Evolutionary conservation across 35 echinoderm and acorn worm species (phyloP).

Genomic region (Strongylocentrotus purpuratus): DNA sequence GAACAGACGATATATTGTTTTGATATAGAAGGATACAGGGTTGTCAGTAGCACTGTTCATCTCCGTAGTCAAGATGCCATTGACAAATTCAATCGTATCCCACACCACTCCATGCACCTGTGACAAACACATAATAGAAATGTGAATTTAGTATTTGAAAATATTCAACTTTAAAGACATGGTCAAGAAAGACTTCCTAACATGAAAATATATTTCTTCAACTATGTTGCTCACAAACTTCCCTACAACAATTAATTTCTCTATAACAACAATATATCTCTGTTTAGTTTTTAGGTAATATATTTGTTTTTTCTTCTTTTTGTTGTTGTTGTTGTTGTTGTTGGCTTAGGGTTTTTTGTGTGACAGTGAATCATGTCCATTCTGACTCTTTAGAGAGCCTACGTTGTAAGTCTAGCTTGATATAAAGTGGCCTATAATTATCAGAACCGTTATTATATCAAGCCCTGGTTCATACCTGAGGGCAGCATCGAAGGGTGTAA

Average conservation of each 20-base stretch:
- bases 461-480: conserved; percentile 70
- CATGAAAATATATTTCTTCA: too few relatives aligned
- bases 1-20: neutral
- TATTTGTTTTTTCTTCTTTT: too few relatives aligned
- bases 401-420: too few relatives aligned
- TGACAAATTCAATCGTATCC: conserved; percentile 95
- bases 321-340: too few relatives aligned
- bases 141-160: neutral
- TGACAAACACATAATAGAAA: neutral
- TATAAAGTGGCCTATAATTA: too few relatives aligned
- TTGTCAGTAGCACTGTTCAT: conserved; percentile 99
- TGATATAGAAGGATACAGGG: conserved; percentile 83
- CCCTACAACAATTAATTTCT: too few relatives aligned
- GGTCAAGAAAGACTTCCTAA: neutral
- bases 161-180: neutral
- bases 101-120: conserved; percentile 93
- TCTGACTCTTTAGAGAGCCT: too few relatives aligned
- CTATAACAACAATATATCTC: too few relatives aligned
- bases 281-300: too few relatives aligned
- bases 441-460: neutral
- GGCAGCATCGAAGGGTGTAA: conserved; percentile 92
- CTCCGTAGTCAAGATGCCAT: conserved; percentile 84
- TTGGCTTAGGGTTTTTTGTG: too few relatives aligned
- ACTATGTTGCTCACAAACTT: too few relatives aligned
- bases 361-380: too few relatives aligned